These are phyloP conservation scores for Pseudorasbora parva DNA, from an alignment of 2,113 vertebrate genomes.

Conservation along the genomic window DNA sequence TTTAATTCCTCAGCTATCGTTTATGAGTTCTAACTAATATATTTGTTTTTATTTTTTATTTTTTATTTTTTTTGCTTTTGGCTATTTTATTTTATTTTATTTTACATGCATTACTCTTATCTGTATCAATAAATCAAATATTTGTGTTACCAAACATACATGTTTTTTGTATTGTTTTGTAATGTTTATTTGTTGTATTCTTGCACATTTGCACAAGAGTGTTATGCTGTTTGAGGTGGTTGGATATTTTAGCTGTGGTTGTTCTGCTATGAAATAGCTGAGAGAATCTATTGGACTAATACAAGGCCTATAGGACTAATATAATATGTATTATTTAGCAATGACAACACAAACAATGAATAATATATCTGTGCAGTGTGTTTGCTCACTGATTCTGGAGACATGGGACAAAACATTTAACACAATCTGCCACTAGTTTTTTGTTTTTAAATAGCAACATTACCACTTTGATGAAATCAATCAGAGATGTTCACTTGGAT, in stretches of 20 bases:
- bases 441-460: background rate
- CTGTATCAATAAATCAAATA: conserved; percentile 60
- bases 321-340: conserved; percentile 73
- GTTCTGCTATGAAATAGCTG: conserved; percentile 69
- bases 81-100: too few species aligned
- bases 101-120: too few species aligned
- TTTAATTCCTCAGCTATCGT: background rate
- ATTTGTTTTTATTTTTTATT: too few species aligned
- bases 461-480: background rate
- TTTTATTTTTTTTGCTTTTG: too few species aligned
- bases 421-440: background rate
- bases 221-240: conserved; percentile 48
- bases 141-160: background rate
- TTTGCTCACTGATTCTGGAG: background rate
- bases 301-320: conserved; percentile 66
- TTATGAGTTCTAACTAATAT: too few species aligned
- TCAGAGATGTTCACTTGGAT: background rate
- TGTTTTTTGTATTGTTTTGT: background rate
- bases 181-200: background rate
- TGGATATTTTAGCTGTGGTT: conserved; percentile 62
- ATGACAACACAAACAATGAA: conserved; percentile 72
- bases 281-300: conserved; percentile 61
- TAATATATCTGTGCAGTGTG: conserved; percentile 56
- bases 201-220: conserved; percentile 39
- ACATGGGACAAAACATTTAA: background rate